A percentile compares a stretch with the other conserved stretches of the same genome.
These are phyloP conservation scores for Zele albiditarsus DNA, from an alignment of 2,888 invertebrate genomes.

Conservation along the genomic window DNA sequence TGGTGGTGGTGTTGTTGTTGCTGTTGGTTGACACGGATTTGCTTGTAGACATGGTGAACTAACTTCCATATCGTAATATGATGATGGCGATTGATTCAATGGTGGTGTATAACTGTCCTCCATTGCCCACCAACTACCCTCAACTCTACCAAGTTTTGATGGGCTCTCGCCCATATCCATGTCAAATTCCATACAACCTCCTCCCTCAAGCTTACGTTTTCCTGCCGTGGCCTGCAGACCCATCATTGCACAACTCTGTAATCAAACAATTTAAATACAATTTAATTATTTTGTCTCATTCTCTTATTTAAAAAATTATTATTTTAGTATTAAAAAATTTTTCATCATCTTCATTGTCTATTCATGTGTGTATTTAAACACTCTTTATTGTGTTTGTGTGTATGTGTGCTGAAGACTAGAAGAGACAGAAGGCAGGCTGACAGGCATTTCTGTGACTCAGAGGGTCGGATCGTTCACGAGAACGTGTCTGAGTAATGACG, in stretches of 20 bases:
- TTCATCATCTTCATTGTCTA: background rate
- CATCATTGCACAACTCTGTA: constrained; percentile 81
- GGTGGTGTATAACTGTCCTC: constrained; percentile 66
- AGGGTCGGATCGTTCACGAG: constrained; percentile 66
- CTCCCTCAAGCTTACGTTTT: constrained; percentile 79
- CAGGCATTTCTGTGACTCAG: constrained; percentile 64
- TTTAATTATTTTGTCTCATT: constrained; percentile 1
- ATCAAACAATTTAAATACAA: constrained; percentile 43
- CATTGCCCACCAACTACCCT: constrained; percentile 72
- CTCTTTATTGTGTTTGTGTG: background rate
- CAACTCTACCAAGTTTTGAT: constrained; percentile 75
- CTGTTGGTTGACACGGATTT: constrained; percentile 62
- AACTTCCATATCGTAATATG: constrained; percentile 69
- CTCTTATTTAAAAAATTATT: background rate
- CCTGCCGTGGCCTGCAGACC: constrained; percentile 84
- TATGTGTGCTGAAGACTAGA: constrained; percentile 28
- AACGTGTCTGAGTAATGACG: constrained; percentile 65
- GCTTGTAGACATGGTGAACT: constrained; percentile 65
- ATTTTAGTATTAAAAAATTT: background rate
- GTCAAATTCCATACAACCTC: constrained; percentile 73
- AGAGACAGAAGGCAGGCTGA: constrained; percentile 33
- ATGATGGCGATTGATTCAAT: constrained; percentile 60
- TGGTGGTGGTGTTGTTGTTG: constrained; percentile 42
- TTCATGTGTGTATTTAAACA: background rate
- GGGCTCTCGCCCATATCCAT: constrained; percentile 76